These are phyloP conservation scores for Orussus abietinus DNA, from an alignment of 1,140 invertebrate genomes.

Conservation along the genomic window DNA sequence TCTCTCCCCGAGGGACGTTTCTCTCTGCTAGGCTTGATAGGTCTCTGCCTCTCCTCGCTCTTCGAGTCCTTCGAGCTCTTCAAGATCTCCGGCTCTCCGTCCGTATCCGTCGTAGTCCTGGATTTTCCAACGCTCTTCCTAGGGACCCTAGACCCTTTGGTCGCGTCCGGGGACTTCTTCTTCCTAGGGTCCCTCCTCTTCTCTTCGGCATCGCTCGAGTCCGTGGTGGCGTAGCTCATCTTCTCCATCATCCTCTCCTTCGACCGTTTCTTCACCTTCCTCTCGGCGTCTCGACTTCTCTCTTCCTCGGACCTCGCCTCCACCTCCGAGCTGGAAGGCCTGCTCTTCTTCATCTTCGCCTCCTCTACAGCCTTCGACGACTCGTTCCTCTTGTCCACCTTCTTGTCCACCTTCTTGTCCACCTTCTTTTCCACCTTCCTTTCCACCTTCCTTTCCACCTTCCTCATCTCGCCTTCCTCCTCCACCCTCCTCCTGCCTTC, in stretches of 20 bases:
- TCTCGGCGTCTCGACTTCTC: no score
- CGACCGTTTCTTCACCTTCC: constrained; percentile 1
- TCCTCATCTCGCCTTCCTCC: no score
- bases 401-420: no score
- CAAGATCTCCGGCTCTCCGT: background rate
- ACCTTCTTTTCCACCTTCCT: no score
- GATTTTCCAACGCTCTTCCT: background rate
- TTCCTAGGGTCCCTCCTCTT: constrained; percentile 17
- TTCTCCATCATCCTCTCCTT: background rate
- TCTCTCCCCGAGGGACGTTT: background rate
- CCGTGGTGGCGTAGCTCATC: constrained; percentile 13
- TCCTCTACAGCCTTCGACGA: no score
- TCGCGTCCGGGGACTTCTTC: constrained; percentile 30
- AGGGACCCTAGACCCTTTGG: constrained; percentile 5
- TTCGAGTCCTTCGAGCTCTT: background rate
- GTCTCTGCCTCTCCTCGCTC: background rate
- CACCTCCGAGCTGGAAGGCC: no score
- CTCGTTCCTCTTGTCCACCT: no score
- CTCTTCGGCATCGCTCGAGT: constrained; percentile 35
- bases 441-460: no score
- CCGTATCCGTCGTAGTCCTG: background rate
- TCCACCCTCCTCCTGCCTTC: no score
- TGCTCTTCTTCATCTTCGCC: no score
- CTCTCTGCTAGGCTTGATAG: constrained; percentile 12
- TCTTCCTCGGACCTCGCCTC: no score